These are phyloP conservation scores for Halcyon badia DNA, from an alignment of 2,797 vertebrate genomes.

Conservation along the genomic window DNA sequence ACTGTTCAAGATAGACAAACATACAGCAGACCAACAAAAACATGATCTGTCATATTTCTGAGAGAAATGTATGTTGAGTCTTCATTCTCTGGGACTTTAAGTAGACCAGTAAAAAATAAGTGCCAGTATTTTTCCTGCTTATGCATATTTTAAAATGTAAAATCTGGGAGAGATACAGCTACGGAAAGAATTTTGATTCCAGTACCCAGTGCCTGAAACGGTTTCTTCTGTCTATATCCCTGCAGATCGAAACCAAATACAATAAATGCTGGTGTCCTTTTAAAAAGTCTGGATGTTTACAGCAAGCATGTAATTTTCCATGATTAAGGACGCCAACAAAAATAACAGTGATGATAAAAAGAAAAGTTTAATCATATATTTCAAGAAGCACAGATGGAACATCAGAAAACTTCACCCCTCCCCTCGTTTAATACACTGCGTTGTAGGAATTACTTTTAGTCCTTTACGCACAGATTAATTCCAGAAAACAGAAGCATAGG, in stretches of 20 bases:
- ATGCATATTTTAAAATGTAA: conserved; percentile 78
- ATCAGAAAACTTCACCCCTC: conserved; percentile 67
- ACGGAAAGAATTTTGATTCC: conserved; percentile 77
- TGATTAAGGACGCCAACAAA: conserved; percentile 80
- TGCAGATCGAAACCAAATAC: conserved; percentile 80
- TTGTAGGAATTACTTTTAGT: conserved; percentile 53
- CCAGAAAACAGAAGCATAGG: conserved; percentile 46
- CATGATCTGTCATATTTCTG: conserved; percentile 83
- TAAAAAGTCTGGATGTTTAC: conserved; percentile 78
- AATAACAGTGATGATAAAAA: conserved; percentile 83
- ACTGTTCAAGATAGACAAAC: conserved; percentile 86
- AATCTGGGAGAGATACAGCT: conserved; percentile 68
- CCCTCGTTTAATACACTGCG: conserved; percentile 1
- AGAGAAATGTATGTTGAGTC: conserved; percentile 83
- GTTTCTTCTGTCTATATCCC: conserved; percentile 74
- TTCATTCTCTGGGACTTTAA: conserved; percentile 82
- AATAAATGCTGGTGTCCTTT: conserved; percentile 80
- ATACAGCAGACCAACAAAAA: conserved; percentile 85
- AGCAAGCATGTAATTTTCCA: conserved; percentile 80
- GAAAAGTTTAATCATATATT: conserved; percentile 80
- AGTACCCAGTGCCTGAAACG: conserved; percentile 71
- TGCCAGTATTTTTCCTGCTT: conserved; percentile 75
- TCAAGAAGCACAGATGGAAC: conserved; percentile 74
- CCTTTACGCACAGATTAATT: conserved; percentile 58
- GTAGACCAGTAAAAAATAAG: conserved; percentile 79